Base-by-base conservation (phyloP, 35 echinoderm and acorn worm genomes). In the Ophiothrix spiculata region DNA sequence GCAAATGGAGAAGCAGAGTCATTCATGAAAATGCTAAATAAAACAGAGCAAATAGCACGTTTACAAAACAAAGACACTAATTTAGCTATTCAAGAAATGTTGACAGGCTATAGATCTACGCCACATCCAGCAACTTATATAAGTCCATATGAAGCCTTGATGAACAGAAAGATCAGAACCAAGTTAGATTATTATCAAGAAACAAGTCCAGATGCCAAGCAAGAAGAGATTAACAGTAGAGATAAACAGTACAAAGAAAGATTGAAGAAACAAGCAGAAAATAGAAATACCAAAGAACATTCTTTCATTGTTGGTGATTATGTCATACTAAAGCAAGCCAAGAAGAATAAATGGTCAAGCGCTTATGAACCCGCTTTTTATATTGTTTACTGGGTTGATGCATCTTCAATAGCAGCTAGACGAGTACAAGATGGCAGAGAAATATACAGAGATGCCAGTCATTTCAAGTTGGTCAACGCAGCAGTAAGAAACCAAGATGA, bases 281-380 rank as follows among this genome's bases (percentile, higher is more conserved):
- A 91, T 75, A 78, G 46, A 34, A 91, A 91, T 83, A 91, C 83
- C 56, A 91, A 79, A 79, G 36, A 78, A 86, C 83, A 91, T 40
- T 63, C 38, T 1, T 80, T 91, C 35, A 33, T 86, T 2, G 54
- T 91, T 25, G 89, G 89, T 86, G 89, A 91, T 37, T 91, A 79
- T 37, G 81, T 86, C 23, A 74, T 86, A 64, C 77, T 91, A 15
- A 91, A 78, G 73, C 82, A 91, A 34, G 14, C 75, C 39, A 91
- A 86, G 33, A 81, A 38, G 33, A 92, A 76, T 78, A 92, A 92
- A 74, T 87, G 90, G 90, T 76, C 84, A 12, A 87, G 84, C 35
- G 84, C 84, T 38, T 92, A 82, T 77, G 85, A 92, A 83, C 85
- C 90, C 63, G 91, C 86, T 78, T 93, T 93, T 76, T 93, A 93